phyloP scores from a whole-genome alignment of 2,797 vertebrate species.

The Premnoplex brunnescens region DNA sequence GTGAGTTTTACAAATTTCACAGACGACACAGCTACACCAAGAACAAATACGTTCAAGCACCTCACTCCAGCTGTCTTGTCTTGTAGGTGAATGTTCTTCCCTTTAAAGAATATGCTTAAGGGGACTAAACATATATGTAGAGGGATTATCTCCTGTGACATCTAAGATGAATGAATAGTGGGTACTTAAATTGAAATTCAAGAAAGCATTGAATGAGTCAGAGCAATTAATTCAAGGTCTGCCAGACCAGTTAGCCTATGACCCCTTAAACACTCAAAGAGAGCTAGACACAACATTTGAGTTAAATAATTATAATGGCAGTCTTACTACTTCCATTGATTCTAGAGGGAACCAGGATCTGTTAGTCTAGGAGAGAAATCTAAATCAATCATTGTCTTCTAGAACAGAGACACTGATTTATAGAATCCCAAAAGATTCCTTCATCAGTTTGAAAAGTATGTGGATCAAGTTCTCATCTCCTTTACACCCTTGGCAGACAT shows the following conservation, averaged over 20 bases:
- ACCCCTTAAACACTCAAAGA: conserved; percentile 48
- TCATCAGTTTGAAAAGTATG: background rate
- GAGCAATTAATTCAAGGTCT: conserved; percentile 60
- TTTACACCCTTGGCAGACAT: background rate
- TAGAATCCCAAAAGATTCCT: background rate
- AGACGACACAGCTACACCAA: background rate
- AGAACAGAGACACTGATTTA: background rate
- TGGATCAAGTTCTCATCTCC: background rate
- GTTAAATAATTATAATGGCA: conserved; percentile 43
- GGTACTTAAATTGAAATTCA: conserved; percentile 51
- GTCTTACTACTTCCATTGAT: conserved; percentile 29
- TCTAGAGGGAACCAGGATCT: conserved; percentile 28
- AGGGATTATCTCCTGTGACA: conserved; percentile 38
- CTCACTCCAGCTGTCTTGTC: conserved; percentile 27
- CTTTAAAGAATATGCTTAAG: conserved; percentile 24
- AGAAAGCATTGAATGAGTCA: conserved; percentile 55
- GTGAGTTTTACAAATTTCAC: conserved; percentile 35
- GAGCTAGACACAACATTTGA: conserved; percentile 42
- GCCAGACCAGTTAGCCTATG: conserved; percentile 49
- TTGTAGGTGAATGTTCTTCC: conserved; percentile 22
- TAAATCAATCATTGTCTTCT: conserved; percentile 37
- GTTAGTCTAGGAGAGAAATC: conserved; percentile 26
- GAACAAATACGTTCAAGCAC: background rate
- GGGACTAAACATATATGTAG: background rate
- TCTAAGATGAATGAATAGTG: conserved; percentile 46